These are phyloP conservation scores for Dryocosmus kuriphilus DNA, from an alignment of 2,888 invertebrate genomes.

Conservation along the genomic window DNA sequence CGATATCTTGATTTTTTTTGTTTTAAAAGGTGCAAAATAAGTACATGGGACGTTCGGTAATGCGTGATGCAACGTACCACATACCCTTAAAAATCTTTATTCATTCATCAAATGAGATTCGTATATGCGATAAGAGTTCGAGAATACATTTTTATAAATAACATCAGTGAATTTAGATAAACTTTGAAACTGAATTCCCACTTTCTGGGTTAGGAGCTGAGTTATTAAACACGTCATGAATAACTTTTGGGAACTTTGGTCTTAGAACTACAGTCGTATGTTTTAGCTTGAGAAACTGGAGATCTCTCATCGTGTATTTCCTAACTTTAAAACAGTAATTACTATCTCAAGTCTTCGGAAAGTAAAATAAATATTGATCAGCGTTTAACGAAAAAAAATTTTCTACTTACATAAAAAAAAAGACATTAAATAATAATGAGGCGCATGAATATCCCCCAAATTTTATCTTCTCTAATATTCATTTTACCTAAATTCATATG, in stretches of 20 bases:
- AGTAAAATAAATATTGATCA: not conserved
- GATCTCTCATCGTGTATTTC: not conserved
- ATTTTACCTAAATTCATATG: too few relatives aligned
- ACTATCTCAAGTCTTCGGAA: not conserved
- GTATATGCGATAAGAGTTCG: too few relatives aligned
- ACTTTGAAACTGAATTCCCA: not conserved
- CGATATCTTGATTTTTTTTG: too few relatives aligned
- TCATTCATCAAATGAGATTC: too few relatives aligned
- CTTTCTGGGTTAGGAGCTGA: not conserved
- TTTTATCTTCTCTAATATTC: too few relatives aligned
- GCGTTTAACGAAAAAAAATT: not conserved
- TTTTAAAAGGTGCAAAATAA: too few relatives aligned
- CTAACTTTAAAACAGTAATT: slow-evolving; percentile 29
- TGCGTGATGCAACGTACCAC: too few relatives aligned
- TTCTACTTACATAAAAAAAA: not conserved
- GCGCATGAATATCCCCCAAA: too few relatives aligned
- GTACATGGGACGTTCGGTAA: too few relatives aligned
- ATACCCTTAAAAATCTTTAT: too few relatives aligned
- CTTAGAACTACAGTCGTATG: not conserved
- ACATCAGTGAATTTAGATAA: not conserved
- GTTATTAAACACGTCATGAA: slow-evolving; percentile 21
- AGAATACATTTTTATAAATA: not conserved
- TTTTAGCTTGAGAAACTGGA: slow-evolving; percentile 8
- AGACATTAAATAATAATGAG: too few relatives aligned
- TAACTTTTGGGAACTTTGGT: slow-evolving; percentile 7